phyloP scores from a whole-genome alignment of 2,888 invertebrate species.

The Cactoblastis cactorum region DNA sequence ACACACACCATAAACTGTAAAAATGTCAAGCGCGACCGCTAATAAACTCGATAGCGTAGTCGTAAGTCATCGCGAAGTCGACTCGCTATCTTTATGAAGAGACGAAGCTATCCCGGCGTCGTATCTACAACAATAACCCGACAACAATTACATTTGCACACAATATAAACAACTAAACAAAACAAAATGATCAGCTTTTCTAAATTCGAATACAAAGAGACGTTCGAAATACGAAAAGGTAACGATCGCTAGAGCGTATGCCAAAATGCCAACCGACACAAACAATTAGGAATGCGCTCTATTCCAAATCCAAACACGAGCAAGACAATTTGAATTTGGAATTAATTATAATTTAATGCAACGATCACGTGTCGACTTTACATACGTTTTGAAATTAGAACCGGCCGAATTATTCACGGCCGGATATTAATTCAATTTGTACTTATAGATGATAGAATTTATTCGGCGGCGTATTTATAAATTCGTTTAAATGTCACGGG shows the following conservation, averaged over 20 bases:
- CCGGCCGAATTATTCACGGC: conserved; percentile 40
- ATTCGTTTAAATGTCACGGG: conserved; percentile 73
- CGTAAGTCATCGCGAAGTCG: conserved; percentile 29
- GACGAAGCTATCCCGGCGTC: conserved; percentile 39
- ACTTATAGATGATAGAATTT: conserved; percentile 51
- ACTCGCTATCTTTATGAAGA: conserved; percentile 35
- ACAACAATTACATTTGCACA: conserved; percentile 75
- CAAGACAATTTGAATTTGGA: conserved; percentile 51
- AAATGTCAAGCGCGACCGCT: conserved; percentile 32
- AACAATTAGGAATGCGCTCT: conserved; percentile 71
- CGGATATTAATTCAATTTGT: conserved; percentile 48
- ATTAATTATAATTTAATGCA: conserved; percentile 45
- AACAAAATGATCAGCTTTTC: conserved; percentile 66
- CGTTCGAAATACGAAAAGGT: conserved; percentile 68
- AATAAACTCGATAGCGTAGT: conserved; percentile 30
- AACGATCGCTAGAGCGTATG: conserved; percentile 63
- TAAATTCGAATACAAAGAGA: conserved; percentile 74
- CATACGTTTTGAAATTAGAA: conserved; percentile 12
- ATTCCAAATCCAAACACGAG: conserved; percentile 64
- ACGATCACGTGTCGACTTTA: conserved; percentile 39
- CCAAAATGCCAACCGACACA: conserved; percentile 67
- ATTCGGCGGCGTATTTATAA: conserved; percentile 68
- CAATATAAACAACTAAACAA: conserved; percentile 67
- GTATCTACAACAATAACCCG: conserved; percentile 62
- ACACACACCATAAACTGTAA: conserved; percentile 26